A percentile compares a stretch with the other conserved stretches of the same genome.
Conservation (phyloP, 2,113 vertebrate genomes). For the Sceloporus tristichus region DNA sequence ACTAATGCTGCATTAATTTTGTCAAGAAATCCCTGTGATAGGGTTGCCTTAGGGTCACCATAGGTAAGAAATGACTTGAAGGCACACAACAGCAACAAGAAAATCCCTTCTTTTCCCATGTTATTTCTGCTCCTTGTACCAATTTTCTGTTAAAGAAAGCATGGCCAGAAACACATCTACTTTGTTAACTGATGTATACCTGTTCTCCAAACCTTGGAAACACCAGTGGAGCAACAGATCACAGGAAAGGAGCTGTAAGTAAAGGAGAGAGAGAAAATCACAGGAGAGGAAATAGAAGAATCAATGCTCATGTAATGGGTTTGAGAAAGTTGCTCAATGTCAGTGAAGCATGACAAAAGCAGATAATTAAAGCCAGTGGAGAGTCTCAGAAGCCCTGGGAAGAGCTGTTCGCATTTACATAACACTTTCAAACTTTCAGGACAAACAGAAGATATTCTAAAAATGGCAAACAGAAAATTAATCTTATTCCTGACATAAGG, state of each 20-base stretch:
- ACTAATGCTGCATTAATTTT: too few species aligned
- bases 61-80: too few species aligned
- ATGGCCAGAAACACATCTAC: too few species aligned
- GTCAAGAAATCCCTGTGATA: too few species aligned
- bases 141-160: too few species aligned
- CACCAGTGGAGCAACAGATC: too few species aligned
- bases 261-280: not conserved
- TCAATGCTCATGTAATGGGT: not conserved
- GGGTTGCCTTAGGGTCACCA: too few species aligned
- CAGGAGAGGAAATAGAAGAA: not conserved
- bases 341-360: not conserved
- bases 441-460: not conserved
- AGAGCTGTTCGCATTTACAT: not conserved
- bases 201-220: too few species aligned
- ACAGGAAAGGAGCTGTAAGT: accelerated
- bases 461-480: not conserved
- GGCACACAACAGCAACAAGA: too few species aligned
- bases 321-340: not conserved
- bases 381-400: not conserved
- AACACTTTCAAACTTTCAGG: not conserved
- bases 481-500: not conserved
- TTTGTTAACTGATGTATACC: too few species aligned
- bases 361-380: conserved; percentile 8
- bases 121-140: too few species aligned
- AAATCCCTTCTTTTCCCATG: too few species aligned